phyloP scores from a whole-genome alignment of 2,888 invertebrate species.

The Lasioglossum morio region DNA sequence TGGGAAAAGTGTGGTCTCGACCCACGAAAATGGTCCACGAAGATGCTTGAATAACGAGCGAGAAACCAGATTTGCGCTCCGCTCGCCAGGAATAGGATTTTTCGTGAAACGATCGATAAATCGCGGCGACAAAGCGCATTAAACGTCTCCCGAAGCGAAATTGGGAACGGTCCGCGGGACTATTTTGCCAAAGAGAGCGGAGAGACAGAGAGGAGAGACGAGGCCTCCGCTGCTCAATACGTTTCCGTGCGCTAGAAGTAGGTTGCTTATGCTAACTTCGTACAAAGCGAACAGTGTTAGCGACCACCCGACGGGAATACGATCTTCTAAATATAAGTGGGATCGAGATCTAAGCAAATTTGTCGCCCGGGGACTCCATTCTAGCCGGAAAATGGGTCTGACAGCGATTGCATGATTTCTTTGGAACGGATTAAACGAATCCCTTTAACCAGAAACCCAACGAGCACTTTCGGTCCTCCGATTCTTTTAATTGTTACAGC shows the following conservation, averaged over 20 bases:
- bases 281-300: constrained; percentile 27
- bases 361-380: background rate
- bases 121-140: constrained; percentile 69
- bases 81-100: constrained; percentile 39
- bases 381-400: background rate
- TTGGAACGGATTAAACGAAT: constrained; percentile 6
- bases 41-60: constrained; percentile 42
- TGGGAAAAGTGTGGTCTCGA: constrained; percentile 48
- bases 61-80: constrained; percentile 48
- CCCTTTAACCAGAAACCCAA: background rate
- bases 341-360: constrained; percentile 7
- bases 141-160: constrained; percentile 62
- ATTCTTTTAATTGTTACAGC: background rate
- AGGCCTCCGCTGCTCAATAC: constrained; percentile 8
- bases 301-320: constrained; percentile 5
- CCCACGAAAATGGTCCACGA: constrained; percentile 11
- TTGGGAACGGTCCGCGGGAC: constrained; percentile 58
- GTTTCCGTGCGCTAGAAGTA: constrained; percentile 40
- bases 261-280: constrained; percentile 47
- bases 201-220: background rate
- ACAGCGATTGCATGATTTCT: constrained; percentile 6
- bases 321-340: constrained; percentile 36
- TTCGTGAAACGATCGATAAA: constrained; percentile 47
- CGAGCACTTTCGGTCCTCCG: background rate
- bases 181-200: constrained; percentile 12